Evolutionary conservation across 30 jellyfish, hydroid and myxozoan genomes (phyloP), one percentile per base, ranked within the genome.

Genomic region (Mastigias papua): DNA sequence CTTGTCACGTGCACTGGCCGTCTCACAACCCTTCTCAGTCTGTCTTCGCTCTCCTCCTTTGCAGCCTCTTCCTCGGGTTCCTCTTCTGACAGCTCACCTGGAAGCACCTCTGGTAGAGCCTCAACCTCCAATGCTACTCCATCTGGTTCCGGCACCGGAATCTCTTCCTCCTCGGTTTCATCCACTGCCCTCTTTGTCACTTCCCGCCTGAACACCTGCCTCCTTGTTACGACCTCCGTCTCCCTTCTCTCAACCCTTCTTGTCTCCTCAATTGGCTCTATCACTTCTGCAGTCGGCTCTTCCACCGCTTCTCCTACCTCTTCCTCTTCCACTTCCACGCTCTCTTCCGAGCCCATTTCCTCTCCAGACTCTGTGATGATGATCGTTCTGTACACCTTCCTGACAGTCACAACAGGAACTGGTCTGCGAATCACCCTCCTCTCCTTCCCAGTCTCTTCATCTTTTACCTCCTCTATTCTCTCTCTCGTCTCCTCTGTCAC

Each of bases 391-490:
- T 35, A 69, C 61, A 32, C 57, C 81, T 31, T 28, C 16, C 81
- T 10, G 54, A 42, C 76, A 26, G 95, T 80, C 51, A 54, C 89
- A 31, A 32, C 94, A 1, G 81, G 74, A 34, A 16, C 96, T 2
- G 97, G 97, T 31, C 97, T 50, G 67, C 89, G 84, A 63, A 85
- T 72, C 84, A 91, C 91, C 66, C 70, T 91, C 57, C 98, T 90
- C 35, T 84, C 89, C 51, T 66, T 50, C 34, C 86, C 72, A 71
- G 77, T 15, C 23, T 34, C 81, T 69, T 30, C 60, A 19, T 22
- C 51, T 34, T 69, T 31, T 20, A 80, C 63, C 28, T 76, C 27
- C 42, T 85, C 71, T 9, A 80, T 37, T 23, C 91, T 86, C 34
- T 48, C 95, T 80, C 82, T 82, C 63, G 57, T 85, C 96, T 32